Evolutionary conservation across 2,797 vertebrate species (phyloP).

Genomic region (Myiotriccus ornatus): DNA sequence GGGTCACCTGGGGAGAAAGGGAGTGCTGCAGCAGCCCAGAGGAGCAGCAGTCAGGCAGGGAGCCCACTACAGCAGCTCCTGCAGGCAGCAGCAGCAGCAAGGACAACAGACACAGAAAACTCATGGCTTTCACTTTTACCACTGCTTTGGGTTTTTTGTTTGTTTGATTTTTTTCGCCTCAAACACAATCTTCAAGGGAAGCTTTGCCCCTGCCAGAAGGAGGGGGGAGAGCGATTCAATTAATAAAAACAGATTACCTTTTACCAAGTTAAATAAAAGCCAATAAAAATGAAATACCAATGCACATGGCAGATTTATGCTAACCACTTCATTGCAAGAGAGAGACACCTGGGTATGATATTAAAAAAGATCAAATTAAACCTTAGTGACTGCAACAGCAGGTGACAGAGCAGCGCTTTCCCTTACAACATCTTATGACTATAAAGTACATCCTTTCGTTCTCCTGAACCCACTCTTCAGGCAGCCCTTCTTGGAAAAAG

Average conservation of each 20-base stretch:
- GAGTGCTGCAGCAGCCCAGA: background rate
- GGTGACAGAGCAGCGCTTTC: background rate
- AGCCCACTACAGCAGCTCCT: background rate
- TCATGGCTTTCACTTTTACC: background rate
- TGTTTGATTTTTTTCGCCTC: background rate
- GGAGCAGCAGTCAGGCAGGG: background rate
- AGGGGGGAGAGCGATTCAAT: slow-evolving; percentile 38
- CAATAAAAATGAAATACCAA: slow-evolving; percentile 60
- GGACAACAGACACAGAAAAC: background rate
- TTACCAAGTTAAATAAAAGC: slow-evolving; percentile 72
- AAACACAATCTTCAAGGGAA: background rate
- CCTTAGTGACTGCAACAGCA: slow-evolving; percentile 52
- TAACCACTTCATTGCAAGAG: slow-evolving; percentile 37
- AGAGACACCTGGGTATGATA: slow-evolving; percentile 60
- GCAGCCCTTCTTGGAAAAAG: background rate
- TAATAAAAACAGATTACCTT: slow-evolving; percentile 72
- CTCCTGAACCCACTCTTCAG: background rate
- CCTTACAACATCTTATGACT: background rate
- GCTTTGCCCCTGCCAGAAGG: background rate
- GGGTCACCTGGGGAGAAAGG: background rate
- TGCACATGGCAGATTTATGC: slow-evolving; percentile 62
- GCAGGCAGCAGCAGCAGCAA: background rate
- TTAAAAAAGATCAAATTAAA: slow-evolving; percentile 71
- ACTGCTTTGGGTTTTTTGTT: rapidly evolving
- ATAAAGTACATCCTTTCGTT: background rate